These are phyloP conservation scores for Spermophilus dauricus DNA, from an alignment of 2,113 vertebrate genomes.

Conservation along the genomic window DNA sequence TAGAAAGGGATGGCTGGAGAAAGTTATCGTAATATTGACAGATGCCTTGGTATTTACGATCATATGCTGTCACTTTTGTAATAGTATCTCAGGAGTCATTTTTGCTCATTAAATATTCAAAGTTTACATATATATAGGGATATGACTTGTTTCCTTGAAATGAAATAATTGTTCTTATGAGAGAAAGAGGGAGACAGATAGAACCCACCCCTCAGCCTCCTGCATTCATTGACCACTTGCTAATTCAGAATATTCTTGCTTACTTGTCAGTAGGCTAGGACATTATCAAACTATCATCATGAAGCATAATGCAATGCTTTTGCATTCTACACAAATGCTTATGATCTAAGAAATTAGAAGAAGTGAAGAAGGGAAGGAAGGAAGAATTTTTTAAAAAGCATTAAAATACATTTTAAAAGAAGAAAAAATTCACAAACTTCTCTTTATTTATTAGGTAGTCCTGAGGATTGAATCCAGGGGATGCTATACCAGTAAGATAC, in stretches of 20 bases:
- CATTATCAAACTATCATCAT: neutral
- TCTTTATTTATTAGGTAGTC: no score
- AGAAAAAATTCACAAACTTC: neutral
- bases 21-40: neutral
- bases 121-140: neutral
- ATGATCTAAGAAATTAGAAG: neutral
- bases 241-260: neutral
- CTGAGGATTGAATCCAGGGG: no score
- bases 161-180: neutral
- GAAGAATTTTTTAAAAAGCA: neutral
- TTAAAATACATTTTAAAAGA: neutral
- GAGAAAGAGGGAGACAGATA: neutral
- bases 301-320: neutral
- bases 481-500: no score
- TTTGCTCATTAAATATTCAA: neutral
- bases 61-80: neutral
- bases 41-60: neutral
- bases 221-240: fast-evolving
- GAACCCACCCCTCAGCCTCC: neutral
- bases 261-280: no score
- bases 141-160: neutral
- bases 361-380: neutral
- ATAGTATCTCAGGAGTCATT: neutral
- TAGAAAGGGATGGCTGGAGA: neutral
- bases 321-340: neutral